Evolutionary conservation across 2,113 vertebrate species (phyloP), one percentile per base, ranked within the genome.

Genomic region (Periophthalmodon schlosseri): DNA sequence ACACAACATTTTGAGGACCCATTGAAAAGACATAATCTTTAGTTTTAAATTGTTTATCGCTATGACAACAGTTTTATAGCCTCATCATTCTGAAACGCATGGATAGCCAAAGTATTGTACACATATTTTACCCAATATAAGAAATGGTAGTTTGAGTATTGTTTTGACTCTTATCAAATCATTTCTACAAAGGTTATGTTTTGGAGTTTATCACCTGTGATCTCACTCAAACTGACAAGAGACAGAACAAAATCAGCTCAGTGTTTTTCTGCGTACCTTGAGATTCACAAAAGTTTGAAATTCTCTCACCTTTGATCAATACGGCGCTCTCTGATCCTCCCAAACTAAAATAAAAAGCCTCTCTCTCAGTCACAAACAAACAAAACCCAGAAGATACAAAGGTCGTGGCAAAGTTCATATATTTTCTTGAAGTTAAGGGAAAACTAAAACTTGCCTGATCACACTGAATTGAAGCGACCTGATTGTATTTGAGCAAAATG

Each of bases 311-410:
- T 63, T 63, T 63, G 24, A 63, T 63, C 60, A 63, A 63, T 34
- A 73, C 68, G 58, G 64, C 39, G 13, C 58, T 14, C 46, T 76
- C 56, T 73, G 50, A 70, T 60, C 66, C 36, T 16, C 2, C 28
- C 16, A 12, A 44, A 33, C 60, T 33, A n/a, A 68, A 70, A 63
- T 44, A 4, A 67, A 67, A 74, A 60, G 18, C 16, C 49, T 28
- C 49, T 39, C 50, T 61, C 8, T 44, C 21, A 34, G 12, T 46
- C 46, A 54, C 13, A 20, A 36, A 56, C 20, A 36, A 24, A 33
- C 21, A 23, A 54, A 0, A 36, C 36, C 1, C 47, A 20, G 60
- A 15, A 15, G 33, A 68, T 9, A 65, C 1, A 72, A 69, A 69
- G 57, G 36, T 60, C 2, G 5, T 20, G 24, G n/a, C 36, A 69